phyloP scores from a whole-genome alignment of 2,797 vertebrate genomes.

The Triplophysa bombifrons region DNA sequence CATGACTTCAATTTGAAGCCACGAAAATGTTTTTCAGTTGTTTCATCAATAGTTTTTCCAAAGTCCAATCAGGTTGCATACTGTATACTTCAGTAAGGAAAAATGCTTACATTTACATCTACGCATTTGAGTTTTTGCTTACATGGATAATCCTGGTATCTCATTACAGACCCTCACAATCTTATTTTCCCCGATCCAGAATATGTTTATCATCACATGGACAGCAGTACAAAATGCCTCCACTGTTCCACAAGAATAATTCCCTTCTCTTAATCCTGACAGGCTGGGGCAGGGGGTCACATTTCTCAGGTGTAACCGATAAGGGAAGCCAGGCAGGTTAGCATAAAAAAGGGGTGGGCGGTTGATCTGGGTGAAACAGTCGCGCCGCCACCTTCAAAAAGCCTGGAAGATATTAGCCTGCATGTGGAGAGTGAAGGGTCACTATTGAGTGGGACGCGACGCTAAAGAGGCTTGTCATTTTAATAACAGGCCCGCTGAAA shows the following conservation, averaged over 20 bases:
- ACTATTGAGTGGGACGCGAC: conserved; percentile 55
- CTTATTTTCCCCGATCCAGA: not conserved
- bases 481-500: conserved; percentile 58
- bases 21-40: no score
- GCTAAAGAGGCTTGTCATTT: conserved; percentile 52
- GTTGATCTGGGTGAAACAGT: conserved; percentile 57
- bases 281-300: conserved; percentile 70
- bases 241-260: conserved; percentile 48
- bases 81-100: no score
- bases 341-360: conserved; percentile 51
- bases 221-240: conserved; percentile 45
- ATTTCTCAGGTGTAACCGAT: conserved; percentile 70
- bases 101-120: not conserved
- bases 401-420: conserved; percentile 58
- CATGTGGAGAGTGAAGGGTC: conserved; percentile 59
- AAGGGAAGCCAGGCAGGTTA: conserved; percentile 64
- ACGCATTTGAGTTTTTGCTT: not conserved
- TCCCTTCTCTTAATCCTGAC: conserved; percentile 50
- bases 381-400: conserved; percentile 56
- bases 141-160: not conserved
- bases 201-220: conserved; percentile 31
- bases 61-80: no score
- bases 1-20: no score
- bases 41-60: no score
- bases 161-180: conserved; percentile 4